Evolutionary conservation across 1,140 invertebrate genomes (phyloP).

Genomic region (Pseudoatta argentina): DNA sequence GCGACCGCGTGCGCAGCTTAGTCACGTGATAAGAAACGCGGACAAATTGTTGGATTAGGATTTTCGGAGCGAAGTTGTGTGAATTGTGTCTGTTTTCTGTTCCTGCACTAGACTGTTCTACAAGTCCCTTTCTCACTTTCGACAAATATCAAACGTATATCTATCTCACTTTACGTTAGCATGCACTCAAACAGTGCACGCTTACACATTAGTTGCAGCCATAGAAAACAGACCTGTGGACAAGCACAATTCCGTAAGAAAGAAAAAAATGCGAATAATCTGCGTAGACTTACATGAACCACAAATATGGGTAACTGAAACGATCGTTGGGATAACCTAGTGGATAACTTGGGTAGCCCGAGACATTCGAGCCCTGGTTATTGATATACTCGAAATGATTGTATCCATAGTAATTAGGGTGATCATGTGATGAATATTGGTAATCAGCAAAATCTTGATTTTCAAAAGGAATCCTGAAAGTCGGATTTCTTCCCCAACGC

Average conservation of each 20-base stretch:
- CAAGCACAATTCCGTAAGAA: not conserved
- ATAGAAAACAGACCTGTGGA: no score
- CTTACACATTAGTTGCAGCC: no score
- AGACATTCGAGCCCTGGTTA: not conserved
- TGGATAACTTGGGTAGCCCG: not conserved
- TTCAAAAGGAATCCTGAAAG: not conserved
- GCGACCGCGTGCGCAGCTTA: not conserved
- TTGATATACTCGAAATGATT: no score
- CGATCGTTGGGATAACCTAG: not conserved
- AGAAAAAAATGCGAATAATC: constrained; percentile 44
- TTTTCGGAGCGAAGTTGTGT: not conserved
- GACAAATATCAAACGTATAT: no score
- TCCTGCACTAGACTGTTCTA: no score
- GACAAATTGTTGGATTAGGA: not conserved
- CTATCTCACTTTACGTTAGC: no score
- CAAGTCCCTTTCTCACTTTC: no score
- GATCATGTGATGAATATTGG: no score
- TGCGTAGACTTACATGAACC: constrained; percentile 66
- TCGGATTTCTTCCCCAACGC: not conserved
- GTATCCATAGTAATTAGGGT: not conserved
- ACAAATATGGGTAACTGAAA: constrained; percentile 46
- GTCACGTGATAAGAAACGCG: no score
- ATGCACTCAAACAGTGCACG: no score
- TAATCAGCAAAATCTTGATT: not conserved
- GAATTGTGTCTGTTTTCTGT: not conserved